These are phyloP conservation scores for Cryptosula pallasiana DNA, from an alignment of 2,888 invertebrate species.

Conservation along the genomic window DNA sequence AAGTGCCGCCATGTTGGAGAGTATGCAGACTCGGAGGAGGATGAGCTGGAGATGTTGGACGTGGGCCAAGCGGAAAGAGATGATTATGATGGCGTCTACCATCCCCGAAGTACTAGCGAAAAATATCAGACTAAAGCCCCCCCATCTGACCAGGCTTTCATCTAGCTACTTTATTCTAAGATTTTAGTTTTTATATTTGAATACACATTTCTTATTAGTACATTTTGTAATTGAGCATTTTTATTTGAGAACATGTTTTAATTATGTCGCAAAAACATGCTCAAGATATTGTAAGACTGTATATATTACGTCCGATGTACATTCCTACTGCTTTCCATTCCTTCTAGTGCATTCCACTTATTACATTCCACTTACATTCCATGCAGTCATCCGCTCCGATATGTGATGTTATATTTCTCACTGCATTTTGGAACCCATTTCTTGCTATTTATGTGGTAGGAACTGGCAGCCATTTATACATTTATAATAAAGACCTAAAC, in stretches of 20 bases:
- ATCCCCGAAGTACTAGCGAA: slow-evolving; percentile 13
- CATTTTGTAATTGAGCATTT: no score
- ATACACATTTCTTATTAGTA: no score
- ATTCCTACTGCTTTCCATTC: background rate
- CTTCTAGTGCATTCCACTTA: background rate
- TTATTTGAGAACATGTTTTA: background rate
- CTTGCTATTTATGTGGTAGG: background rate
- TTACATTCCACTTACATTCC: background rate
- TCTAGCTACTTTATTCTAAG: no score
- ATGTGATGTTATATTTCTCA: background rate
- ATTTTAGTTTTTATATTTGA: no score
- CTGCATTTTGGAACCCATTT: no score
- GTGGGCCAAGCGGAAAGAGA: background rate
- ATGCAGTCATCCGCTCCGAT: background rate
- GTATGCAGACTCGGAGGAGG: background rate
- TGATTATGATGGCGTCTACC: background rate
- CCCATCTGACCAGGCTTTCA: slow-evolving; percentile 5
- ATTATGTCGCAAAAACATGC: background rate
- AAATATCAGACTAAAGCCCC: slow-evolving; percentile 1
- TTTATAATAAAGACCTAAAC: no score
- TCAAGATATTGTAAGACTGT: background rate
- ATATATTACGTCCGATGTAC: background rate
- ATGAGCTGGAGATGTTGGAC: slow-evolving; percentile 10
- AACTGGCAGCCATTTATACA: background rate
- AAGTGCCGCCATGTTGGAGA: slow-evolving; percentile 13